Conservation (phyloP, 2,797 vertebrate genomes). For the Micropoecilia bifurca region DNA sequence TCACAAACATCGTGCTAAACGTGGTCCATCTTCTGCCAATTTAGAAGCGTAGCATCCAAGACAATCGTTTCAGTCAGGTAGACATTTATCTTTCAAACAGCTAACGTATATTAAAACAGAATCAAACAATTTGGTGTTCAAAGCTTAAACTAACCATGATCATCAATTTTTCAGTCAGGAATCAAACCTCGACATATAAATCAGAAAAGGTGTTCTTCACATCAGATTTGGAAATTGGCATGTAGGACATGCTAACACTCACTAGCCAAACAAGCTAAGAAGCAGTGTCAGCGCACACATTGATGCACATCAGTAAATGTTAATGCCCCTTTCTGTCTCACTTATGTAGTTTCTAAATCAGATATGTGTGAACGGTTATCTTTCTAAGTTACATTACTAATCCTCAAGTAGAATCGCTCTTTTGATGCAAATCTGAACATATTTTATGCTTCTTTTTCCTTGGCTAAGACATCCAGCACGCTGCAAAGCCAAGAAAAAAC, state of each 20-base stretch:
- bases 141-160: not conserved
- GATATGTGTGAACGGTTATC: not conserved
- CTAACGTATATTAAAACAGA: not conserved
- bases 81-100: not conserved
- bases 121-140: not conserved
- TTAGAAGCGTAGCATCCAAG: not conserved
- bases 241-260: not conserved
- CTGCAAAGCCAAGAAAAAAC: not conserved
- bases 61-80: not conserved
- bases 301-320: not conserved
- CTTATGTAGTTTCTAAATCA: not conserved
- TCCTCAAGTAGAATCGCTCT: not conserved
- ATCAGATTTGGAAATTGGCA: not conserved
- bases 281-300: not conserved
- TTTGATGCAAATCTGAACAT: not conserved
- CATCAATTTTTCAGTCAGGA: not conserved
- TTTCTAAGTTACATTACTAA: not conserved
- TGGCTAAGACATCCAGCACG: not conserved
- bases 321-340: not conserved
- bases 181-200: not conserved
- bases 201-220: not conserved
- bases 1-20: conserved; percentile 2
- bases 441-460: not conserved
- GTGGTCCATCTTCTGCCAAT: not conserved
- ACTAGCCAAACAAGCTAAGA: not conserved